These are phyloP conservation scores for Trichogramma dendrolimi DNA, from an alignment of 2,888 invertebrate genomes.

Conservation along the genomic window DNA sequence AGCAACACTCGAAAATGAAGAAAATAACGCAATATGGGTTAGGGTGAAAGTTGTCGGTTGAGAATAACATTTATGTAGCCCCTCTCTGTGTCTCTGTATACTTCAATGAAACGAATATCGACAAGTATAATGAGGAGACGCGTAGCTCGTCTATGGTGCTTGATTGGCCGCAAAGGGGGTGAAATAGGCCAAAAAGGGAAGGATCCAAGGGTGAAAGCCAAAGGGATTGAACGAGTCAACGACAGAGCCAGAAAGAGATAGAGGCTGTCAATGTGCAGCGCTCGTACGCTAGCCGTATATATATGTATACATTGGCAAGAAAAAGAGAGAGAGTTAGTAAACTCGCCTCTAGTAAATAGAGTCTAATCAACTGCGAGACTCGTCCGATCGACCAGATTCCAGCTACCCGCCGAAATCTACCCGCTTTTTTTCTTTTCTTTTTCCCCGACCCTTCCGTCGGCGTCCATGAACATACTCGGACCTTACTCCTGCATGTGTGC, in stretches of 20 bases:
- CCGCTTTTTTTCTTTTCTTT: constrained; percentile 20
- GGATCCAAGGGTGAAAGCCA: constrained; percentile 24
- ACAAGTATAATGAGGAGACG: constrained; percentile 34
- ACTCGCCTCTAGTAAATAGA: constrained; percentile 51
- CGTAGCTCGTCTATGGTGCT: constrained; percentile 48
- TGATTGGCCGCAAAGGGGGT: constrained; percentile 51
- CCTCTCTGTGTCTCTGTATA: constrained; percentile 15
- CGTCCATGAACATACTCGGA: not conserved
- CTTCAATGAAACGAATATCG: constrained; percentile 26
- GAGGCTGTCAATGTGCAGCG: constrained; percentile 9
- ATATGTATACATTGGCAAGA: too few species aligned
- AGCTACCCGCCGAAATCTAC: constrained; percentile 37
- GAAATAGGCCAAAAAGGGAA: constrained; percentile 41
- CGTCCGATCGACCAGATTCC: constrained; percentile 50
- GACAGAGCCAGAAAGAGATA: constrained; percentile 22
- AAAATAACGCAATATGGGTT: not conserved
- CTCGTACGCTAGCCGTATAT: too few species aligned
- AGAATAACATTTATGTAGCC: constrained; percentile 26
- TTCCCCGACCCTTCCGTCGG: not conserved
- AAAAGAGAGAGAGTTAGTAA: constrained; percentile 38
- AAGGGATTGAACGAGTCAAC: constrained; percentile 14
- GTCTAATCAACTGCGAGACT: constrained; percentile 50
- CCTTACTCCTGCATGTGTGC: constrained; percentile 26
- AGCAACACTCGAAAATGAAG: constrained; percentile 4
- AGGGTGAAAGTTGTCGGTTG: not conserved